Conservation (phyloP, 2,113 vertebrate genomes). For the Acinonyx jubatus region DNA sequence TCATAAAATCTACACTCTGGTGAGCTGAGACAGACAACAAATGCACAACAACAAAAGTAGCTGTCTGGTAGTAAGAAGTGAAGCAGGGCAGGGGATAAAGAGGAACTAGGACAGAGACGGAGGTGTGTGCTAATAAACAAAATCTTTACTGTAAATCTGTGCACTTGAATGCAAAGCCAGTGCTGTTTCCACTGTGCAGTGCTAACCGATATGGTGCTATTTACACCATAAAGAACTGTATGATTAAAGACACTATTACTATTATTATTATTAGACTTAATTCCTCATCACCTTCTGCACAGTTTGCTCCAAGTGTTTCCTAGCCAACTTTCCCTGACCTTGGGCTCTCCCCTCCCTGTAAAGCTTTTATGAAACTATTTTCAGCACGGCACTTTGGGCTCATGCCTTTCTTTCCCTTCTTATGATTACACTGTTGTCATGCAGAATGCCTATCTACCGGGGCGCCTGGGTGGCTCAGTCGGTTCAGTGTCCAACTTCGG, state of each 20-base stretch:
- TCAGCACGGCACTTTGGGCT: background rate
- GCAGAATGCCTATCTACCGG: too few species aligned
- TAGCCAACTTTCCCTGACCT: background rate
- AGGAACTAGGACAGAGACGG: background rate
- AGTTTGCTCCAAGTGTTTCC: background rate
- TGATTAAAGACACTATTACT: background rate
- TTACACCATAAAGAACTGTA: background rate
- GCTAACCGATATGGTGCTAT: too few species aligned
- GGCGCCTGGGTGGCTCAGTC: too few species aligned
- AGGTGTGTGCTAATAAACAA: too few species aligned
- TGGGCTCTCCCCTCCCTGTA: background rate
- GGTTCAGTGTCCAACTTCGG: too few species aligned
- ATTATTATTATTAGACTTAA: background rate
- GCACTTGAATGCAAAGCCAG: background rate
- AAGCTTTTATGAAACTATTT: background rate
- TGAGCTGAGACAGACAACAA: background rate
- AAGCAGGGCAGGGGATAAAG: background rate
- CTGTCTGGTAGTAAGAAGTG: background rate
- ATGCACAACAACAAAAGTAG: background rate
- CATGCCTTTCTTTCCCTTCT: background rate
- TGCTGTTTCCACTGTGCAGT: background rate
- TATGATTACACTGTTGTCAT: background rate
- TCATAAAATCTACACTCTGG: background rate
- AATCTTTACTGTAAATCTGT: background rate
- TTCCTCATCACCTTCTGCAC: background rate